phyloP scores from a whole-genome alignment of 2,888 invertebrate genomes.

The Oxytorus armatus region DNA sequence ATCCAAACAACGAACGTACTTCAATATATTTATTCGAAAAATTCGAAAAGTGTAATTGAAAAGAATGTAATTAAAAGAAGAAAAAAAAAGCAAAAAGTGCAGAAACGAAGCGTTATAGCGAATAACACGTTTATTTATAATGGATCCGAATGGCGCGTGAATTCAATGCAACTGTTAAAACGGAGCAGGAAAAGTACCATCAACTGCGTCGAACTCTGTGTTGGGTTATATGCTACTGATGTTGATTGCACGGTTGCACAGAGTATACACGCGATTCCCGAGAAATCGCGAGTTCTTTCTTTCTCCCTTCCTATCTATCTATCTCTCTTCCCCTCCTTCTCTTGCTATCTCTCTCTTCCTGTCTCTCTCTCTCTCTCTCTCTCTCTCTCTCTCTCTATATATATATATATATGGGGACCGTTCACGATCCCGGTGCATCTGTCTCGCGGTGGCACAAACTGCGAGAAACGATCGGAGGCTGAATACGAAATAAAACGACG shows the following conservation, averaged over 20 bases:
- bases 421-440: constrained; percentile 63
- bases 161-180: constrained; percentile 38
- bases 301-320: not conserved
- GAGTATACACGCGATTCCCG: constrained; percentile 50
- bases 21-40: too few relatives aligned
- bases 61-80: not conserved
- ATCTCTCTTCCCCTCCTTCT: not conserved
- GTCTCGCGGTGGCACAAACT: constrained; percentile 26
- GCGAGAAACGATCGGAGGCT: constrained; percentile 48
- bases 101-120: not conserved
- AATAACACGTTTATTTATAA: constrained; percentile 28
- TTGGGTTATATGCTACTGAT: constrained; percentile 39
- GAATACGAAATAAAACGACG: constrained; percentile 11
- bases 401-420: constrained; percentile 46
- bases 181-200: constrained; percentile 35
- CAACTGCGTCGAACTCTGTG: constrained; percentile 23
- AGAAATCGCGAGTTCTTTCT: constrained; percentile 57
- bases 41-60: too few relatives aligned
- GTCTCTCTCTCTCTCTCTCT: not conserved
- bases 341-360: constrained; percentile 3
- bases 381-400: constrained; percentile 4
- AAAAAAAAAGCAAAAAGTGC: not conserved
- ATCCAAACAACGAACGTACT: too few relatives aligned
- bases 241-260: constrained; percentile 40
- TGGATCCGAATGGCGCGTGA: constrained; percentile 5